phyloP scores from a whole-genome alignment of 2,888 invertebrate species.

The Ephialtes manifestator region DNA sequence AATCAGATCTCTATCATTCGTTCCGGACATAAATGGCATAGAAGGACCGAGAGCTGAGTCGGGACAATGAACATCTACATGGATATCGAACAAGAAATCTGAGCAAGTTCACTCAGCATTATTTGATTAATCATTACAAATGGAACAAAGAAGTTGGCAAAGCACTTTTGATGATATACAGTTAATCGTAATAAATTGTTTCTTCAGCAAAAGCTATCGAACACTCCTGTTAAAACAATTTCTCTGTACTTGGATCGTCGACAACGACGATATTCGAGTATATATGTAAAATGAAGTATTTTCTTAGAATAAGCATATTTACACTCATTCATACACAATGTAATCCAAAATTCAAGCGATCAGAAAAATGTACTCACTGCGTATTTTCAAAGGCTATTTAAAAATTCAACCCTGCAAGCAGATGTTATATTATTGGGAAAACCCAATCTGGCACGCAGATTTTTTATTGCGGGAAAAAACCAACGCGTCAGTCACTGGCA shows the following conservation, averaged over 20 bases:
- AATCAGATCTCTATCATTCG: constrained; percentile 58
- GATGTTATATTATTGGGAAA: no score
- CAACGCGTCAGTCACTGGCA: no score
- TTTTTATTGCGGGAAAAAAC: no score
- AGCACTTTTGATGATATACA: not conserved
- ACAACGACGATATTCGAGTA: no score
- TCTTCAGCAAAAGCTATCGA: constrained; percentile 32
- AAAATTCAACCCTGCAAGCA: no score
- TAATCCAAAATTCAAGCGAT: no score
- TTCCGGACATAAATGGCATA: constrained; percentile 10
- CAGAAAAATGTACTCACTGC: no score
- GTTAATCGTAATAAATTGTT: constrained; percentile 46
- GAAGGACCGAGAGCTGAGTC: constrained; percentile 3
- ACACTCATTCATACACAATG: no score
- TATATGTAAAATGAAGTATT: no score
- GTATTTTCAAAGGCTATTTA: no score
- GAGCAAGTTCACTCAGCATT: not conserved
- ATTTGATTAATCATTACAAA: constrained; percentile 3
- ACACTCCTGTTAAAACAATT: constrained; percentile 56
- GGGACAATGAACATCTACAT: not conserved
- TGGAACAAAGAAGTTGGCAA: not conserved
- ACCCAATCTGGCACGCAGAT: no score
- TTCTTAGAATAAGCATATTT: no score
- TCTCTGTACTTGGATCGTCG: constrained; percentile 4
- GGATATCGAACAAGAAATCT: constrained; percentile 18